Percentiles rank a stretch among this genome's conserved stretches.
Evolutionary conservation across 2,888 invertebrate species (phyloP).

Genomic region (Microdon myrmicae): DNA sequence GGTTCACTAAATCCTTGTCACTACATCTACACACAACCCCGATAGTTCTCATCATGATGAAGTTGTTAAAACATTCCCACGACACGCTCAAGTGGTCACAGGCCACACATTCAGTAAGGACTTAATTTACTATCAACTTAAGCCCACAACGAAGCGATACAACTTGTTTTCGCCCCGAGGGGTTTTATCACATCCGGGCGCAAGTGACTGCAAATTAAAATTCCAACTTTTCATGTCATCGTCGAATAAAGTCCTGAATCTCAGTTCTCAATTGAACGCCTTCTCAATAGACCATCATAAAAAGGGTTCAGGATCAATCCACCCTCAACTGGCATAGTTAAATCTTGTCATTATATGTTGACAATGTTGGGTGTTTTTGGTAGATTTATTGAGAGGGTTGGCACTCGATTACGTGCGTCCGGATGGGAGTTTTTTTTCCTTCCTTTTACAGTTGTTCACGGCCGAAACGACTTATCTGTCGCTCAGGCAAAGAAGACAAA

Average conservation of each 20-base stretch:
- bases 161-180: slow-evolving; percentile 19
- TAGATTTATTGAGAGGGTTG: slow-evolving; percentile 25
- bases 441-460: slow-evolving; percentile 7
- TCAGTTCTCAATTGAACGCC: slow-evolving; percentile 34
- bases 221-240: slow-evolving; percentile 50
- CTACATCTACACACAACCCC: slow-evolving; percentile 23
- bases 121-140: slow-evolving; percentile 43
- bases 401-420: slow-evolving; percentile 30
- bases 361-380: slow-evolving; percentile 41
- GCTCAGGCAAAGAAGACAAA: slow-evolving; percentile 41
- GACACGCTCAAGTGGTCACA: slow-evolving; percentile 50
- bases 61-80: slow-evolving; percentile 24
- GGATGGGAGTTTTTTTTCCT: slow-evolving; percentile 20
- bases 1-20: slow-evolving; percentile 16
- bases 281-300: slow-evolving; percentile 29
- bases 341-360: slow-evolving; percentile 35
- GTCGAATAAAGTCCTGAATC: slow-evolving; percentile 43
- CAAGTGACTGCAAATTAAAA: slow-evolving; percentile 45
- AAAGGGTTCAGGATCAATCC: slow-evolving; percentile 17
- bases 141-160: slow-evolving; percentile 22
- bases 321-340: slow-evolving; percentile 8
- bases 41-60: slow-evolving; percentile 14
- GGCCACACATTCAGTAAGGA: slow-evolving; percentile 37
- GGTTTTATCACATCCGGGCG: slow-evolving; percentile 6
- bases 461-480: slow-evolving; percentile 39